Evolutionary conservation across 2,113 vertebrate genomes (phyloP).

Genomic region (Engraulis encrasicolus): DNA sequence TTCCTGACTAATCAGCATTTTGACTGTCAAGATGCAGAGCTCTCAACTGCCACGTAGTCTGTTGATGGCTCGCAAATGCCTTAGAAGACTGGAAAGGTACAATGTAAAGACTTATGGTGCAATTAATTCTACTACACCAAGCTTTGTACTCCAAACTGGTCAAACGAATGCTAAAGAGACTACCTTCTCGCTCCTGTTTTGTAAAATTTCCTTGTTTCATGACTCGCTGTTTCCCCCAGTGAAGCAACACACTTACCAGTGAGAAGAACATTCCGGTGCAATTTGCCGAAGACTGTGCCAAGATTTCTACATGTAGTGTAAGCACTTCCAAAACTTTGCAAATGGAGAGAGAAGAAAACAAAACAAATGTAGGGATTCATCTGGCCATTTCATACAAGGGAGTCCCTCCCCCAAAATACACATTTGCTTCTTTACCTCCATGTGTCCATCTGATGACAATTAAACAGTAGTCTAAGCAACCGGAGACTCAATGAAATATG

Average conservation of each 20-base stretch:
- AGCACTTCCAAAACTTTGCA: neutral
- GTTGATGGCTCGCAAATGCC: neutral
- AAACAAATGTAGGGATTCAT: neutral
- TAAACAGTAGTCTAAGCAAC: constrained; percentile 1
- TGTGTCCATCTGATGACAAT: constrained; percentile 18
- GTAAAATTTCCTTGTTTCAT: neutral
- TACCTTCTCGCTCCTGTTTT: neutral
- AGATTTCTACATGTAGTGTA: neutral
- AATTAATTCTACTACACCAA: constrained; percentile 6
- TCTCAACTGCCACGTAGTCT: neutral
- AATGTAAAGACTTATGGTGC: constrained; percentile 4
- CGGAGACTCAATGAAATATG: neutral
- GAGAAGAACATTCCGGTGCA: neutral
- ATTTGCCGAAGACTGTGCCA: neutral
- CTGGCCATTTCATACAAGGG: neutral
- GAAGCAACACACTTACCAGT: neutral
- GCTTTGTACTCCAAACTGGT: neutral
- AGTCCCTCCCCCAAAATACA: constrained; percentile 1
- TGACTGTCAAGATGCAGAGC: neutral
- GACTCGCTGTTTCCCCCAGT: neutral
- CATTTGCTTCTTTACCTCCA: constrained; percentile 2
- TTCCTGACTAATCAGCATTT: neutral
- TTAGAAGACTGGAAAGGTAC: constrained; percentile 16
- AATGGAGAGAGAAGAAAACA: neutral
- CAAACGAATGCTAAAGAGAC: neutral